Conservation (phyloP, 2,113 vertebrate genomes). For the Casuarius casuarius region DNA sequence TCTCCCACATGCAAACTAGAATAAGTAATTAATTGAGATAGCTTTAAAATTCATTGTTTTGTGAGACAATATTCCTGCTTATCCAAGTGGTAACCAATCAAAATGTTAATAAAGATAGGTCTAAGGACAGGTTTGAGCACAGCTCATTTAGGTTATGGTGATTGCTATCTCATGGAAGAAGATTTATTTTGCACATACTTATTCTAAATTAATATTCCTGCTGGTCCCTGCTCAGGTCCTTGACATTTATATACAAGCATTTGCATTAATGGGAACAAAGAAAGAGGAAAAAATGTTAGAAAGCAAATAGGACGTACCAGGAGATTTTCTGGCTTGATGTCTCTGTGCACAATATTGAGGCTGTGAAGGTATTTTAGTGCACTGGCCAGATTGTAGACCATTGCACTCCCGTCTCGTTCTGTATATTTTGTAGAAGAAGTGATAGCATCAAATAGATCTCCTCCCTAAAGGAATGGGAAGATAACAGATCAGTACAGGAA, state of each 20-base stretch:
- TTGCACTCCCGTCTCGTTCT: constrained; percentile 90
- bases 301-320: constrained; percentile 78
- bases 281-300: neutral
- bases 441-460: constrained; percentile 96
- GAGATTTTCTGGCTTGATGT: constrained; percentile 98
- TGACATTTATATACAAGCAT: neutral
- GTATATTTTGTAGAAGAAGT: constrained; percentile 97
- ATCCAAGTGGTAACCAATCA: constrained; percentile 16
- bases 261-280: neutral
- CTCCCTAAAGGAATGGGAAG: constrained; percentile 80
- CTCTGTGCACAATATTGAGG: constrained; percentile 93
- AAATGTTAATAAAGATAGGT: constrained; percentile 32
- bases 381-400: constrained; percentile 92
- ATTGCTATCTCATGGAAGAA: neutral
- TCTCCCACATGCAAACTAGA: neutral
- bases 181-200: neutral
- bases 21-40: neutral
- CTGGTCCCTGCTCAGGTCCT: neutral
- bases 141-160: neutral
- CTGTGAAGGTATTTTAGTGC: constrained; percentile 94
- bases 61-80: neutral
- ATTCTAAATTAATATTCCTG: constrained; percentile 23
- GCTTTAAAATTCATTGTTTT: constrained; percentile 21
- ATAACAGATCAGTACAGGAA: neutral
- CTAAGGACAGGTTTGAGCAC: constrained; percentile 1